Evolutionary conservation across 2,113 vertebrate genomes (phyloP).

Genomic region (Verasper variegatus): DNA sequence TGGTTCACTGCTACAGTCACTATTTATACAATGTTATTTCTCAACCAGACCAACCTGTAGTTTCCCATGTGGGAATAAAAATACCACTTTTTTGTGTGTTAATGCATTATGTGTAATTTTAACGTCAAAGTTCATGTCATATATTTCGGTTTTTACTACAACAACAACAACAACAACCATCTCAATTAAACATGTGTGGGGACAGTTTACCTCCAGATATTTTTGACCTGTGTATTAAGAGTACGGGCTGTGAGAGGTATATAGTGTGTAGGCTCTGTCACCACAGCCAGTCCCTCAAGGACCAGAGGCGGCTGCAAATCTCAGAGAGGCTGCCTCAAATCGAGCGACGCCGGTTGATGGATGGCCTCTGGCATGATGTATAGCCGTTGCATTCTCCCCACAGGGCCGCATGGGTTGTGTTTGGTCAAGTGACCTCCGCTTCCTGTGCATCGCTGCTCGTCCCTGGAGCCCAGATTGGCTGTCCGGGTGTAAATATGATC

Average conservation of each 20-base stretch:
- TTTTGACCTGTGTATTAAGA: slow-evolving; percentile 33
- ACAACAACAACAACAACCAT: slow-evolving; percentile 6
- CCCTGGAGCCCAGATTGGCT: slow-evolving; percentile 60
- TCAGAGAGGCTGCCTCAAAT: slow-evolving; percentile 62
- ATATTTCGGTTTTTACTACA: neutral
- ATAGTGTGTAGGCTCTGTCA: slow-evolving; percentile 48
- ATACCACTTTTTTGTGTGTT: neutral
- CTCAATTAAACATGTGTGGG: slow-evolving; percentile 11
- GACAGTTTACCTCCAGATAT: slow-evolving; percentile 16
- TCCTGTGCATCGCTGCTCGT: slow-evolving; percentile 50
- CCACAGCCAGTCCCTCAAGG: slow-evolving; percentile 43
- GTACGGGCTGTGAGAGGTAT: slow-evolving; percentile 19
- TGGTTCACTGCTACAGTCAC: slow-evolving; percentile 13
- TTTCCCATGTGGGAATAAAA: neutral
- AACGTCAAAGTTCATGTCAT: neutral
- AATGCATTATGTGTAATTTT: neutral
- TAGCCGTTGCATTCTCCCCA: slow-evolving; percentile 57
- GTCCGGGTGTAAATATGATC: slow-evolving; percentile 76
- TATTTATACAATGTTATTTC: slow-evolving; percentile 16
- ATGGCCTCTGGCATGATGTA: slow-evolving; percentile 70
- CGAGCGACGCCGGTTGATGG: slow-evolving; percentile 68
- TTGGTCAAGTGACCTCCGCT: slow-evolving; percentile 72
- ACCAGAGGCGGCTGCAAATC: slow-evolving; percentile 44
- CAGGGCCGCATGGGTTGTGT: slow-evolving; percentile 54
- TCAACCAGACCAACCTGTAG: no score